Base-by-base conservation (phyloP, 1,140 invertebrate species). In the Matsumurasca onukii region DNA sequence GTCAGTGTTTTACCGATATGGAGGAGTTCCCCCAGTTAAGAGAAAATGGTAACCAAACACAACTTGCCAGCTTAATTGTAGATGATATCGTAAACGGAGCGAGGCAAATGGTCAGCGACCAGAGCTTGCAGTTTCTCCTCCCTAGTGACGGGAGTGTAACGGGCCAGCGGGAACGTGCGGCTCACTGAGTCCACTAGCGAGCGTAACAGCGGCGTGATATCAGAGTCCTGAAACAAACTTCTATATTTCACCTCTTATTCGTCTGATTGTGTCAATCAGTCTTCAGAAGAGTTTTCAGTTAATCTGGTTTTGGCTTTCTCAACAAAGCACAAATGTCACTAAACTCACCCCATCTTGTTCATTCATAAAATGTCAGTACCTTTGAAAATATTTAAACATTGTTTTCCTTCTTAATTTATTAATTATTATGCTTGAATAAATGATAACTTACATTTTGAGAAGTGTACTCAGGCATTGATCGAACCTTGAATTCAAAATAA, bases 81-180 rank as follows among this genome's bases (percentile, higher is more conserved):
- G 24, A 91, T 73, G 69, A 86, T 85, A 71, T 91, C 88, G 75
- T 91, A 91, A 66, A 91, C 81, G n/a, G 89, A 85, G 71, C 86
- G 84, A 3, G 91, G 88, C 72, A 92, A 82, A 79, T 93, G 89
- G 74, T 92, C 88, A 57, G 89, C 89, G 27, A 91, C 82, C 52
- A 91, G 82, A 61, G 89, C 87, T 79, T 91, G 90, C 49, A 93
- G 77, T 76, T 90, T 90, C 78, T 93, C 91, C 34, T 82, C 79
- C 29, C 86, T 84, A 0, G 88, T 89, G 1, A 93, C 89, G 0
- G 91, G 90, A 0, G 90, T 91, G 79, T 93, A 93, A 76, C 88
- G 86, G 39, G 84, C 81, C 78, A 92, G 83, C 45, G 91, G 91
- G 82, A 92, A 93, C 62, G 91, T 91, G 74, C 90, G 86, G 22